Percentiles rank a stretch among this genome's conserved stretches.
phyloP scores from a whole-genome alignment of 2,888 invertebrate genomes.

The Drosophila austrosaltans region DNA sequence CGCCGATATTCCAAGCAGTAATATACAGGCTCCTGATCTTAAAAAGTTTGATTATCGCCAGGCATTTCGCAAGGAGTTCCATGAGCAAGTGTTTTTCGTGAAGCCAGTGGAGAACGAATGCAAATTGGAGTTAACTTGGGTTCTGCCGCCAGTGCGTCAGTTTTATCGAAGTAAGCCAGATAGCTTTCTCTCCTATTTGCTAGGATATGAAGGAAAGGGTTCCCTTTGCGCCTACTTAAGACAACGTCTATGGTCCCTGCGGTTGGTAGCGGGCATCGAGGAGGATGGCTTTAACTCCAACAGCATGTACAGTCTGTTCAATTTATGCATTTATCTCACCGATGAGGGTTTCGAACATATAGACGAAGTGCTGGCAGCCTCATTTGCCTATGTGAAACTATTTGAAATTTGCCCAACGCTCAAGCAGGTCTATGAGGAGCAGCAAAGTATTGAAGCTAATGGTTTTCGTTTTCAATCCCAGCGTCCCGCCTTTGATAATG shows the following conservation, averaged over 20 bases:
- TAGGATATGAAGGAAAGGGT: constrained; percentile 94
- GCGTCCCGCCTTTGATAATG: constrained; percentile 89
- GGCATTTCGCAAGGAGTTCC: constrained; percentile 80
- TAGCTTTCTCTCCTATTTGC: constrained; percentile 90
- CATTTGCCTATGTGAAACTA: constrained; percentile 92
- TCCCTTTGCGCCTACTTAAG: constrained; percentile 91
- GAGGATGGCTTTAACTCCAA: constrained; percentile 92
- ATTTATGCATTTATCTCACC: constrained; percentile 89
- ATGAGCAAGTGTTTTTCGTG: constrained; percentile 86
- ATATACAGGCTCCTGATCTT: constrained; percentile 87
- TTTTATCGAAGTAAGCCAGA: constrained; percentile 84
- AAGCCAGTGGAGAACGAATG: constrained; percentile 90
- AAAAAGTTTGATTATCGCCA: constrained; percentile 80
- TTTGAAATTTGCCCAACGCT: constrained; percentile 83
- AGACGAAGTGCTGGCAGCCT: constrained; percentile 89
- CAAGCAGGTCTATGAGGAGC: constrained; percentile 84
- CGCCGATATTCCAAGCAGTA: constrained; percentile 88
- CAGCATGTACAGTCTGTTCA: constrained; percentile 90
- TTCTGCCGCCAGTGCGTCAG: constrained; percentile 76
- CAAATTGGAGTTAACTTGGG: constrained; percentile 85
- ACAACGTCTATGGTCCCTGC: constrained; percentile 89
- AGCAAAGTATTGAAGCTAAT: constrained; percentile 89
- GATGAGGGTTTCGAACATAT: constrained; percentile 90
- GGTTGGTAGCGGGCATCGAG: constrained; percentile 88
- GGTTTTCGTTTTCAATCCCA: constrained; percentile 90